Evolutionary conservation across 1,140 invertebrate species (phyloP), one percentile per base, ranked within the genome.

Genomic region (Camponotus floridanus): DNA sequence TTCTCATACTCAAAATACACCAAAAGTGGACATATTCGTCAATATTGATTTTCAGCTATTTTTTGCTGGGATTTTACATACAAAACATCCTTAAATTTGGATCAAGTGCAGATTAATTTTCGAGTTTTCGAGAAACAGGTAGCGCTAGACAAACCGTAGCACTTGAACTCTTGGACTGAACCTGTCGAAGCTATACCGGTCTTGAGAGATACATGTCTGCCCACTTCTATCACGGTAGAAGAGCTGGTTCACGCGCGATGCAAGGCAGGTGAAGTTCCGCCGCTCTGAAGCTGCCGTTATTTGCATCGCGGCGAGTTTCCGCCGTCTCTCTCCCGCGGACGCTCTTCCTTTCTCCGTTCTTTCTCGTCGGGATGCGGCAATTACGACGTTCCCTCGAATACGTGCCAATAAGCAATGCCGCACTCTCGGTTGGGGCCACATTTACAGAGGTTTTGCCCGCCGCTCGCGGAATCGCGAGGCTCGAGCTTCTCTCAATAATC

Each of bases 241-340:
- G 67, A 78, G 88, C 87, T 87, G 87, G 68, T 89, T 89, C 90
- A 26, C 26, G 83, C 90, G 83, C 87, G 86, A 71, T 21, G 87
- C 79, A 74, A 91, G 87, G 88, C 93, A 93, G 92, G 90, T 93
- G 92, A 87, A 86, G 48, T 91, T 91, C 88, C 86, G 45, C 45
- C 45, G 13, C 45, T 3, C 11, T 0, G 65, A 61, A 64, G 73
- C 64, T 9, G 51, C 48, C 83, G 92, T 88, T 93, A 93, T 92
- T 93, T 93, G 89, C 87, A 91, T 90, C 78, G 48, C 48, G 62
- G 8, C 62, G 42, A 65, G 26, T 62, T 39, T 39, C 33, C n/a
- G 18, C 33, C 61, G 13, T 57, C 57, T 55, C 31, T 31, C 45
- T 55, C 65, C 45, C 48, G 13, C 33, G 18, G n/a, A 1, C 26